phyloP scores from a whole-genome alignment of 2,888 invertebrate species.

The Pomacea canaliculata region DNA sequence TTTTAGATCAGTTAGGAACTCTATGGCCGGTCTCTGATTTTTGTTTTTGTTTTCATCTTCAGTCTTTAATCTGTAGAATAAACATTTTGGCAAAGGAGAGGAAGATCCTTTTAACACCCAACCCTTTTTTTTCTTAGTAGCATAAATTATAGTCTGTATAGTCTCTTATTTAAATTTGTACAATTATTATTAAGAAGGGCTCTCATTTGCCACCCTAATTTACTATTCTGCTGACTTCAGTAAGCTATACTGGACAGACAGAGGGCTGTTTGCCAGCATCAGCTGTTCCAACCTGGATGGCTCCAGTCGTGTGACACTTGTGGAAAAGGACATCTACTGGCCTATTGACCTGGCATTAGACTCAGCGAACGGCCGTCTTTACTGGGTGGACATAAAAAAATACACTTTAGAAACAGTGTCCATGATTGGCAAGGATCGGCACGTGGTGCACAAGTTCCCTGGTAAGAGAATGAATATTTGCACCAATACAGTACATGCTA shows the following conservation, averaged over 20 bases:
- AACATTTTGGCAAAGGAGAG: too few species aligned
- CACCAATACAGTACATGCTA: too few species aligned
- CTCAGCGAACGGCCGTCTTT: conserved; percentile 80
- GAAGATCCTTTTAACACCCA: too few species aligned
- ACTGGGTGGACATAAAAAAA: conserved; percentile 85
- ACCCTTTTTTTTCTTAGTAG: too few species aligned
- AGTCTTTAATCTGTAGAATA: too few species aligned
- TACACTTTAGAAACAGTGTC: conserved; percentile 51
- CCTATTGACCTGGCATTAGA: conserved; percentile 84
- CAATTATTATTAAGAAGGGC: too few species aligned
- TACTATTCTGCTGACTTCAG: conserved; percentile 58
- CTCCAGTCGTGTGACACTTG: conserved; percentile 42
- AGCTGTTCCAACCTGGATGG: conserved; percentile 58
- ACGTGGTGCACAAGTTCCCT: conserved; percentile 40
- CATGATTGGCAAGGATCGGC: conserved; percentile 47
- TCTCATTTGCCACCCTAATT: too few species aligned
- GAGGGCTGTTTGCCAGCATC: conserved; percentile 63
- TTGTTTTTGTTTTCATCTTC: neutral
- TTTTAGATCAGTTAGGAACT: neutral
- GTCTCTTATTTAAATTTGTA: too few species aligned
- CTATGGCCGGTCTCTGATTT: neutral
- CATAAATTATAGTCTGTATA: too few species aligned
- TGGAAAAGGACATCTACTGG: conserved; percentile 71
- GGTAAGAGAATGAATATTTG: conserved; percentile 6
- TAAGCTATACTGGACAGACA: conserved; percentile 83